Evolutionary conservation across 2,797 vertebrate genomes (phyloP).

Genomic region (Gobionotothen gibberifrons): DNA sequence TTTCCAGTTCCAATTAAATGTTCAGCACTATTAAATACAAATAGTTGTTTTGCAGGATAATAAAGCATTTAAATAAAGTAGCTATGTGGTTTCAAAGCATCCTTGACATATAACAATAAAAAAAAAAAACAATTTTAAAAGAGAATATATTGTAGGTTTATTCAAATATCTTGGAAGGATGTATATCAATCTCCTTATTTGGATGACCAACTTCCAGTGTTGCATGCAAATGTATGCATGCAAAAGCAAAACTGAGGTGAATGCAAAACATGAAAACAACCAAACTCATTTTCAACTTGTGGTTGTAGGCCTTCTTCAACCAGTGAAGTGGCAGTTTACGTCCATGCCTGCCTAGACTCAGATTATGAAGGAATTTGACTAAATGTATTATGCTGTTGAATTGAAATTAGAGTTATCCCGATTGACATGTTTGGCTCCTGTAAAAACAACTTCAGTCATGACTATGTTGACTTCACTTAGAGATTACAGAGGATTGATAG

Average conservation of each 20-base stretch:
- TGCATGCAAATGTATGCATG: conserved; percentile 73
- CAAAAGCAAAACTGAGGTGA: conserved; percentile 63
- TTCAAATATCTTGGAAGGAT: conserved; percentile 75
- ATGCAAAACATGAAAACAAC: conserved; percentile 32
- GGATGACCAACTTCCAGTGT: conserved; percentile 33
- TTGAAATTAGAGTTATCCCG: too few species aligned
- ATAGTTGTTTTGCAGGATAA: not conserved
- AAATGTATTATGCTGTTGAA: too few species aligned
- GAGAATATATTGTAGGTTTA: conserved; percentile 30
- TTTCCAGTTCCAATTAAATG: too few species aligned
- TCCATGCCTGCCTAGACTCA: too few species aligned
- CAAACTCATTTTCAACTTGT: too few species aligned
- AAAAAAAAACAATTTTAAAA: not conserved
- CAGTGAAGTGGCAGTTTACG: too few species aligned
- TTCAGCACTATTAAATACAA: not conserved
- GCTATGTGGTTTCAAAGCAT: not conserved
- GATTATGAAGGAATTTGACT: too few species aligned
- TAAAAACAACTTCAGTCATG: too few species aligned
- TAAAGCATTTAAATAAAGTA: not conserved
- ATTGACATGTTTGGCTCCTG: too few species aligned
- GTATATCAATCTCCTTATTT: conserved; percentile 47
- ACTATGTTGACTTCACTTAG: too few species aligned
- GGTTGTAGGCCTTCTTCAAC: too few species aligned
- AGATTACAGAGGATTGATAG: too few species aligned
- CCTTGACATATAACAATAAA: not conserved